A percentile compares a stretch with the other conserved stretches of the same genome.
phyloP scores from a whole-genome alignment of 2,113 vertebrate species.

The Spea bombifrons region DNA sequence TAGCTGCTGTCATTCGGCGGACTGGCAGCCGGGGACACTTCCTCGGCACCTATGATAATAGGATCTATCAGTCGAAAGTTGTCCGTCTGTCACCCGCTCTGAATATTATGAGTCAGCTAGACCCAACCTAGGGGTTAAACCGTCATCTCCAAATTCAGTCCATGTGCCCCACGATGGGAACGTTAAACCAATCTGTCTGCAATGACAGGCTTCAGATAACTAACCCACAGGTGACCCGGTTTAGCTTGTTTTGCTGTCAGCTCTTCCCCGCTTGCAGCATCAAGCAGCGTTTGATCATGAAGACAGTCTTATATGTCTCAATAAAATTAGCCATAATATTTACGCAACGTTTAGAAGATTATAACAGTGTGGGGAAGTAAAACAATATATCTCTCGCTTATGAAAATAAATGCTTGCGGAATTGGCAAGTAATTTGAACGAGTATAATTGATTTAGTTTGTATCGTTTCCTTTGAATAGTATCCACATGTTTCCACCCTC shows the following conservation, averaged over 20 bases:
- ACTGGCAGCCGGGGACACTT: not conserved
- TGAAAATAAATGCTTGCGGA: too few relatives aligned
- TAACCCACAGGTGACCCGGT: not conserved
- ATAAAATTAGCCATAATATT: not conserved
- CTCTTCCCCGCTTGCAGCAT: not conserved
- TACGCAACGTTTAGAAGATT: not conserved
- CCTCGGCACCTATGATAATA: conserved; percentile 14
- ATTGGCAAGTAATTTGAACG: too few relatives aligned
- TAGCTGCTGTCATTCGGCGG: not conserved
- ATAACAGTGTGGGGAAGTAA: not conserved
- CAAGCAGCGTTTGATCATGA: not conserved
- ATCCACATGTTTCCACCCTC: too few relatives aligned
- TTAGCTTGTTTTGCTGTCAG: not conserved
- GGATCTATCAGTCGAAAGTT: not conserved
- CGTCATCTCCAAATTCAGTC: not conserved
- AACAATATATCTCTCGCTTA: too few relatives aligned
- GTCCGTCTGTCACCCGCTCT: not conserved
- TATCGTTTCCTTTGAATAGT: too few relatives aligned
- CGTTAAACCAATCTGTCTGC: conserved; percentile 5
- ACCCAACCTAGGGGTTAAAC: conserved; percentile 13
- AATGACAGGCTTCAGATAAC: not conserved
- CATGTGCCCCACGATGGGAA: not conserved
- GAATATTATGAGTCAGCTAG: conserved; percentile 16
- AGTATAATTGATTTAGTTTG: too few relatives aligned
- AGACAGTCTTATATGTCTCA: not conserved